A percentile compares a stretch with the other conserved stretches of the same genome.
These are phyloP conservation scores for Anthopleura xanthogrammica DNA, from an alignment of 92 coral and sea anemone species.

Conservation along the genomic window DNA sequence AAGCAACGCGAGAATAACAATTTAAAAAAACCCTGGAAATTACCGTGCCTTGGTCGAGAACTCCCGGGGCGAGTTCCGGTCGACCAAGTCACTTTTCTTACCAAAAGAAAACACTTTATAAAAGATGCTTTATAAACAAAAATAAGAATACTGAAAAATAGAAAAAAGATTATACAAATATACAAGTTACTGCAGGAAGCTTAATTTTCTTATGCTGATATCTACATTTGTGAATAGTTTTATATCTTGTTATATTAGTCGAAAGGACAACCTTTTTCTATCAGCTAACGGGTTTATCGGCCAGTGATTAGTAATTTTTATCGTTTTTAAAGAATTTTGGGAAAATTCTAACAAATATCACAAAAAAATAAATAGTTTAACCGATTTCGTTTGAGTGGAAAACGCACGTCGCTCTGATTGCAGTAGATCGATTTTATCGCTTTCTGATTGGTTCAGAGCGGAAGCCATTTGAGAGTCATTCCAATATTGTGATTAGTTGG, in stretches of 20 bases:
- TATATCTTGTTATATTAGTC: conserved; percentile 16
- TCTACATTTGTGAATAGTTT: conserved; percentile 31
- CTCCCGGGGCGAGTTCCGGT: not conserved
- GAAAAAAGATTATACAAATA: not conserved
- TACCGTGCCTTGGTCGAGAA: conserved; percentile 6
- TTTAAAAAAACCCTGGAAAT: not conserved
- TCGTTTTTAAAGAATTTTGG: conserved; percentile 55
- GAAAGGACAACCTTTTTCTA: conserved; percentile 20
- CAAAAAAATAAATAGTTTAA: conserved; percentile 4
- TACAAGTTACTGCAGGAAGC: not conserved
- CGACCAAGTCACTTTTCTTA: not conserved
- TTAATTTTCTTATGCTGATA: conserved; percentile 1
- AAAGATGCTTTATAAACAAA: conserved; percentile 15
- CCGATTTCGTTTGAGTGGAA: not conserved
- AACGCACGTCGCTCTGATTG: not conserved
- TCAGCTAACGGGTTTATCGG: conserved; percentile 9
- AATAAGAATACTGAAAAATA: not conserved
- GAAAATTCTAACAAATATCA: conserved; percentile 45
- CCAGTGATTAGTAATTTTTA: conserved; percentile 48
- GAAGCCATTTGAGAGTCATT: not conserved
- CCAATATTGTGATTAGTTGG: not conserved
- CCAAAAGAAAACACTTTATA: conserved; percentile 11
- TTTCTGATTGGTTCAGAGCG: not conserved
- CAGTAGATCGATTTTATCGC: not conserved
- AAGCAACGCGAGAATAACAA: not conserved